phyloP scores from a whole-genome alignment of 1,140 invertebrate genomes.

The Augochlora pura region DNA sequence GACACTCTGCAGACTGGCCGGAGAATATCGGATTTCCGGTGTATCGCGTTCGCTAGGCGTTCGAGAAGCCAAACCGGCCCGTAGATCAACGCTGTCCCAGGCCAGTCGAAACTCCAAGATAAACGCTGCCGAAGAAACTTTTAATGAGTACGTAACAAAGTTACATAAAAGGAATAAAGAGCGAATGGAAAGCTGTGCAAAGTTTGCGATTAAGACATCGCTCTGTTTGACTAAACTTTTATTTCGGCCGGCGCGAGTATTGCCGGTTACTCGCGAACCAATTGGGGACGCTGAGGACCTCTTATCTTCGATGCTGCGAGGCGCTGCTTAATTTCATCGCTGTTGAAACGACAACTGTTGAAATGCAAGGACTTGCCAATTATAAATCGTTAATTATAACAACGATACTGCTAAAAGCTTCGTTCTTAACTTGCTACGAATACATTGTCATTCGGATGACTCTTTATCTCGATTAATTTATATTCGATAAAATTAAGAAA shows the following conservation, averaged over 20 bases:
- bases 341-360: not conserved
- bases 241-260: not conserved
- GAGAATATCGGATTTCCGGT: not conserved
- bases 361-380: too few species aligned
- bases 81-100: slow-evolving; percentile 5
- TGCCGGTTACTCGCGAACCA: not conserved
- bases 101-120: slow-evolving; percentile 17
- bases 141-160: slow-evolving; percentile 42
- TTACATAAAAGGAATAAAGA: slow-evolving; percentile 28
- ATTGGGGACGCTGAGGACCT: too few species aligned
- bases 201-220: slow-evolving; percentile 33
- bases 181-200: not conserved
- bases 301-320: not conserved
- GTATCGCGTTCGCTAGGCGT: not conserved
- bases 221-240: slow-evolving; percentile 29
- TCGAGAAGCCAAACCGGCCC: slow-evolving; percentile 18
- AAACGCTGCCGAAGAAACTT: slow-evolving; percentile 30
- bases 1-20: too few species aligned
- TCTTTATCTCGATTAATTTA: too few species aligned
- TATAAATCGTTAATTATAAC: too few species aligned
- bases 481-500: too few species aligned
- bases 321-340: not conserved
- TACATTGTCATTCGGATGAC: too few species aligned
- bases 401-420: too few species aligned
- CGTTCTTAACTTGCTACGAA: too few species aligned